Evolutionary conservation across 2,888 invertebrate species (phyloP).

Genomic region (Ctenicera cuprea): DNA sequence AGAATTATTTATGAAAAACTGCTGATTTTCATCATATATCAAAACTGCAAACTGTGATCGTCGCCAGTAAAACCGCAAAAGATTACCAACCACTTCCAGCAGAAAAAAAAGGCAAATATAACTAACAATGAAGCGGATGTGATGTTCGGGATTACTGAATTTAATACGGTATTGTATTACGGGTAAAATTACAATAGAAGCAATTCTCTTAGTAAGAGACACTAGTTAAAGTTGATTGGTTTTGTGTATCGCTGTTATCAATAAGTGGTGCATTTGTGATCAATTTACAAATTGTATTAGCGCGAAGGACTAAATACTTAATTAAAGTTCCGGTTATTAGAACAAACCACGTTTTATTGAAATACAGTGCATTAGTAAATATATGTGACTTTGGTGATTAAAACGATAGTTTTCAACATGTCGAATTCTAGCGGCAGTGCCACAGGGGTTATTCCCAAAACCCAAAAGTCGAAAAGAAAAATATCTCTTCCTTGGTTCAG

Average conservation of each 20-base stretch:
- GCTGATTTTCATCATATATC: conserved; percentile 25
- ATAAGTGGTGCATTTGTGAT: conserved; percentile 28
- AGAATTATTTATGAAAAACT: background rate
- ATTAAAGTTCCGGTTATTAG: conserved; percentile 5
- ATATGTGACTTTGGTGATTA: background rate
- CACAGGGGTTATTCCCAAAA: conserved; percentile 71
- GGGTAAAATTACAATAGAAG: conserved; percentile 36
- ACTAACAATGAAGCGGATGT: conserved; percentile 32
- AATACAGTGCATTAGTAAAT: background rate
- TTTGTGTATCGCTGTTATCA: background rate
- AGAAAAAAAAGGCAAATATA: conserved; percentile 24
- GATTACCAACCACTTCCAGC: conserved; percentile 48
- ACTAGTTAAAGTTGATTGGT: conserved; percentile 24
- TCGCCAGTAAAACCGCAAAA: conserved; percentile 40
- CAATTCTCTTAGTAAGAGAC: conserved; percentile 6
- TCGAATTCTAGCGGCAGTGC: conserved; percentile 60
- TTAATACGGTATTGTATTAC: conserved; percentile 23
- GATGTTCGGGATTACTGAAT: conserved; percentile 35
- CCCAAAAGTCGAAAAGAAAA: conserved; percentile 86
- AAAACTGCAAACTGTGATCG: conserved; percentile 45
- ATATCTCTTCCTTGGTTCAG: conserved; percentile 94
- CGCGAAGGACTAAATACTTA: conserved; percentile 5
- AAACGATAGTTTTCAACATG: conserved; percentile 11
- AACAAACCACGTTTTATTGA: background rate
- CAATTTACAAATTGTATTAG: conserved; percentile 12